A percentile compares a stretch with the other conserved stretches of the same genome.
These are phyloP conservation scores for Corvus moneduloides DNA, from an alignment of 2,113 vertebrate genomes.

Conservation along the genomic window DNA sequence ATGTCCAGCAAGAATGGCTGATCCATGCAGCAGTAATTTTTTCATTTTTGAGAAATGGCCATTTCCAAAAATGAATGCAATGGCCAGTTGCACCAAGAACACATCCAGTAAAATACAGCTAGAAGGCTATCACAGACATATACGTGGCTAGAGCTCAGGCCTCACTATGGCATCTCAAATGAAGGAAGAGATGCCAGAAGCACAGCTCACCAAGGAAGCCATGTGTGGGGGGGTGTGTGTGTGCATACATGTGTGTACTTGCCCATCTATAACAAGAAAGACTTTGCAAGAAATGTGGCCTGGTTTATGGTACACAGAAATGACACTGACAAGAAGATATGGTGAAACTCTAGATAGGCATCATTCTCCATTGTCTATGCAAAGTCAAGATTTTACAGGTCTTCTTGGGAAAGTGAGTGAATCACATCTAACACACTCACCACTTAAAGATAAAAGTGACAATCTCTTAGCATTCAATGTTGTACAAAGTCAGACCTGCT, in stretches of 20 bases:
- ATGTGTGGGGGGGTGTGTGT: rapidly evolving
- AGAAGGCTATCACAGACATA: not conserved
- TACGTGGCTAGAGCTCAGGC: not conserved
- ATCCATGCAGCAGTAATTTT: not conserved
- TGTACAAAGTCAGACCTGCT: not conserved
- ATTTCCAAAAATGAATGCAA: not conserved
- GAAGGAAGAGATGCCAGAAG: not conserved
- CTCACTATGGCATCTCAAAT: rapidly evolving
- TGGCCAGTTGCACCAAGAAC: not conserved
- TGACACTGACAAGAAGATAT: rapidly evolving
- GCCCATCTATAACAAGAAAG: not conserved
- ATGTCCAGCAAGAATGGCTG: not conserved
- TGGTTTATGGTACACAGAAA: rapidly evolving
- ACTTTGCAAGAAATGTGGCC: not conserved
- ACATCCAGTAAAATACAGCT: not conserved
- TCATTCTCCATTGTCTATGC: not conserved
- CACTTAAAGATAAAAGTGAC: not conserved
- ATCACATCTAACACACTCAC: not conserved
- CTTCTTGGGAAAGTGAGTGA: not conserved
- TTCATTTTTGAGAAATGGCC: not conserved
- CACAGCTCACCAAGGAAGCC: not conserved
- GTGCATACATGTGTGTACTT: rapidly evolving
- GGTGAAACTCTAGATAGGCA: not conserved
- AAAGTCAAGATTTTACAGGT: not conserved
- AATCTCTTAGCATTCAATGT: not conserved